Evolutionary conservation across 2,797 vertebrate genomes (phyloP).

Genomic region (Crocodylus rhombifer): DNA sequence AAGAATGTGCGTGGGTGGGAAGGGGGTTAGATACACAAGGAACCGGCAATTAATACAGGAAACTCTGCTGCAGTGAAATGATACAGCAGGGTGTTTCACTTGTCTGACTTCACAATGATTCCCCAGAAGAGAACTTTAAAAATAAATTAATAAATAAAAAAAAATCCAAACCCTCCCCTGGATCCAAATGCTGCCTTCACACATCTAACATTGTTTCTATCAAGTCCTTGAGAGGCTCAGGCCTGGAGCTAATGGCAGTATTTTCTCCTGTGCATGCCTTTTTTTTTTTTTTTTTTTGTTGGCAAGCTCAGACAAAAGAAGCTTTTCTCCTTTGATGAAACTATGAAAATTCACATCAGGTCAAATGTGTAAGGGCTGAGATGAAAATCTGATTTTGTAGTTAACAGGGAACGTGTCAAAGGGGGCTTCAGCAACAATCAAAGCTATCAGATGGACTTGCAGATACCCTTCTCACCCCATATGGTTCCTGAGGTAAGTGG

Average conservation of each 20-base stretch:
- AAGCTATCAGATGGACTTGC: background rate
- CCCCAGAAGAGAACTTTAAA: background rate
- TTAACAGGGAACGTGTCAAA: background rate
- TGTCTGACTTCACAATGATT: background rate
- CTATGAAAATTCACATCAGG: background rate
- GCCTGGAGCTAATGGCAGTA: background rate
- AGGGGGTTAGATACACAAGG: constrained; percentile 29
- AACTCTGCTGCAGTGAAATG: background rate
- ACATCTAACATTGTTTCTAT: background rate
- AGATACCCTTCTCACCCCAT: background rate
- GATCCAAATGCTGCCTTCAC: too few species aligned
- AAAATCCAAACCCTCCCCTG: background rate
- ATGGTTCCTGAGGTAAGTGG: background rate
- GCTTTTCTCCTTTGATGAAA: background rate
- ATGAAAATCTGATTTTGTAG: background rate
- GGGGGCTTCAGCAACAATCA: background rate
- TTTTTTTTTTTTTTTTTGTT: background rate
- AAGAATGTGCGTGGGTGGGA: constrained; percentile 69
- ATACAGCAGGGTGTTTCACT: background rate
- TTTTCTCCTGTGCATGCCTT: background rate
- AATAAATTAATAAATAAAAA: background rate
- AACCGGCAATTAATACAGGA: constrained; percentile 23
- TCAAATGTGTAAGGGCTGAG: too few species aligned
- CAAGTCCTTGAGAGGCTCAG: background rate
- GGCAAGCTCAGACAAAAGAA: background rate